Evolutionary conservation across 2,113 vertebrate species (phyloP).

Genomic region (Paedocypris sp.): DNA sequence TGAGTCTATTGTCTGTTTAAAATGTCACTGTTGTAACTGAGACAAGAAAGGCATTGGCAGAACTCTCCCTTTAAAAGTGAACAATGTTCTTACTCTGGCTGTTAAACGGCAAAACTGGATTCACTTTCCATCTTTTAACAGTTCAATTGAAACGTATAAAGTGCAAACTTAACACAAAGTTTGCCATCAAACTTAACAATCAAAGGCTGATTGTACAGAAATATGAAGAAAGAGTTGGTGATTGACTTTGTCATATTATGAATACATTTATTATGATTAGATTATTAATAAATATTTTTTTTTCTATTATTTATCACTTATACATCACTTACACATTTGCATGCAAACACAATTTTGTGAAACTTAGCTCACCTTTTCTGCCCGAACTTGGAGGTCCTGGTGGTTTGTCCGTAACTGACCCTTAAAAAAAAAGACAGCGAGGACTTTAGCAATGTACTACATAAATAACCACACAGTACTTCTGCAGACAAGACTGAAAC

Average conservation of each 20-base stretch:
- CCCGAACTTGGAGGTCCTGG: constrained; percentile 81
- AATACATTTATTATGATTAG: no score
- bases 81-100: constrained; percentile 1
- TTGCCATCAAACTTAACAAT: neutral
- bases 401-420: constrained; percentile 92
- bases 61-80: constrained; percentile 26
- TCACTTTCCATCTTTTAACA: constrained; percentile 32
- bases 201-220: no score
- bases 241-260: no score
- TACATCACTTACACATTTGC: constrained; percentile 8
- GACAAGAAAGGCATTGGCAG: neutral
- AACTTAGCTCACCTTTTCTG: constrained; percentile 94
- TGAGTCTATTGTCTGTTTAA: constrained; percentile 29
- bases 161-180: constrained; percentile 4
- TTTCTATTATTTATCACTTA: no score
- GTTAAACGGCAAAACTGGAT: constrained; percentile 28
- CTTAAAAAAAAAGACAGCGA: constrained; percentile 53
- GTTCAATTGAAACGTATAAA: constrained; percentile 8
- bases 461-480: neutral
- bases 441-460: neutral
- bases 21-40: constrained; percentile 22
- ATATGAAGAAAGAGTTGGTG: neutral
- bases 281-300: no score
- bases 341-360: constrained; percentile 39
- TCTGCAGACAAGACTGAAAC: neutral